phyloP scores from a whole-genome alignment of 64 coral and sea anemone genomes.

The Dendrophyllia cribrosa region DNA sequence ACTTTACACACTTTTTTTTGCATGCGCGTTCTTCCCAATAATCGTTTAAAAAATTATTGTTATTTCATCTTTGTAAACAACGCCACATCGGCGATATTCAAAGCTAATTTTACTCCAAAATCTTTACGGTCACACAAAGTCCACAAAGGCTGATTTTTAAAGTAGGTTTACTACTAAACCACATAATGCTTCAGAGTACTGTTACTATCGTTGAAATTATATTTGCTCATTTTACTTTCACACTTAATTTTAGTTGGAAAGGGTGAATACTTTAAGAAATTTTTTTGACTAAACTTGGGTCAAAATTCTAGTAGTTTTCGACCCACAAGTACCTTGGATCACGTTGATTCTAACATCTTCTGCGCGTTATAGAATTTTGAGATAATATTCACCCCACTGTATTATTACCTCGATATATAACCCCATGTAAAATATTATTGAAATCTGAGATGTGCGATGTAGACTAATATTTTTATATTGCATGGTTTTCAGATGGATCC shows the following conservation, averaged over 20 bases:
- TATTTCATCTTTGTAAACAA: not conserved
- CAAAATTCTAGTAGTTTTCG: too few species aligned
- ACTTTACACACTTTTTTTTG: constrained; percentile 2
- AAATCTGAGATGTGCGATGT: too few species aligned
- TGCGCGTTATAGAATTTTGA: too few species aligned
- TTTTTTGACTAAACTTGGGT: not conserved
- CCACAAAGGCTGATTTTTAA: not conserved
- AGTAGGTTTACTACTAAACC: not conserved
- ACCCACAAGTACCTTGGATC: too few species aligned
- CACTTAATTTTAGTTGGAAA: not conserved
- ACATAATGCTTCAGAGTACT: not conserved
- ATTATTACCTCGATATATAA: too few species aligned
- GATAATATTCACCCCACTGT: too few species aligned
- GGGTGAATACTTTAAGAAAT: not conserved
- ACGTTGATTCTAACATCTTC: too few species aligned
- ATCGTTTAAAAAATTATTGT: not conserved
- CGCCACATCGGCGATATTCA: not conserved
- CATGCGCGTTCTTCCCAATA: not conserved
- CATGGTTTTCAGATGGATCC: constrained; percentile 30
- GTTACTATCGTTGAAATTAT: not conserved
- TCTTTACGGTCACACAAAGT: not conserved
- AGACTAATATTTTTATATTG: too few species aligned
- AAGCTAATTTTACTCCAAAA: not conserved
- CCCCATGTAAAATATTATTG: too few species aligned
- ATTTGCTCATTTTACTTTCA: not conserved